Evolutionary conservation across 1,140 invertebrate species (phyloP).

Genomic region (Cyclina sinensis): DNA sequence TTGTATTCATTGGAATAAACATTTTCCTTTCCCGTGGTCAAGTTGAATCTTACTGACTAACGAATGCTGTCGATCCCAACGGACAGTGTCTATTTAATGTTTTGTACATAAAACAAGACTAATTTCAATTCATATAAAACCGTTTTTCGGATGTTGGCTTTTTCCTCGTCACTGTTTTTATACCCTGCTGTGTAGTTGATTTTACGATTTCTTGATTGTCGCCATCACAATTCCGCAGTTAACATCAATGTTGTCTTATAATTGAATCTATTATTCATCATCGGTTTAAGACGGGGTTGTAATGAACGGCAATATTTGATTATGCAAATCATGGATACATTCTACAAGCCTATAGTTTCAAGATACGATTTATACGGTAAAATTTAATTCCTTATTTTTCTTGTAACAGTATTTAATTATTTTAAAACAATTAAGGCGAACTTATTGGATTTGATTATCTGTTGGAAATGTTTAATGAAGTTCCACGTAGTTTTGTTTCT

Average conservation of each 20-base stretch:
- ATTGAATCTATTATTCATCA: constrained; percentile 58
- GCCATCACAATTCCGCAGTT: no score
- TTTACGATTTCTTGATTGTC: constrained; percentile 27
- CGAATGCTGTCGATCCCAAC: neutral
- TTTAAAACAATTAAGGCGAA: constrained; percentile 8
- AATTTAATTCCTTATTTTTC: constrained; percentile 20
- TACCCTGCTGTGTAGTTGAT: constrained; percentile 13
- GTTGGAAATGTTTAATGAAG: no score
- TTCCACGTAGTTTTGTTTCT: no score
- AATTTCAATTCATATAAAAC: neutral
- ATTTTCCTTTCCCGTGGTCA: neutral
- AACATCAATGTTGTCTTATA: constrained; percentile 39
- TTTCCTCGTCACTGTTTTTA: neutral
- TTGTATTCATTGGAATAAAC: neutral
- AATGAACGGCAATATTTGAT: constrained; percentile 57
- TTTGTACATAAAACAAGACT: constrained; percentile 13
- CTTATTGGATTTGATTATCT: neutral
- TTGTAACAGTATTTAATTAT: neutral
- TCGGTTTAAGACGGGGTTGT: constrained; percentile 27
- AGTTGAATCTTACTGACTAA: neutral
- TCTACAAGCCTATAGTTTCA: constrained; percentile 10
- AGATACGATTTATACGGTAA: constrained; percentile 15
- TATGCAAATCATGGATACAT: constrained; percentile 45
- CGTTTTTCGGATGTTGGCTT: neutral
- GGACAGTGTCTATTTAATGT: neutral